These are phyloP conservation scores for Dasyprocta punctata DNA, from an alignment of 2,113 vertebrate genomes.

Conservation along the genomic window DNA sequence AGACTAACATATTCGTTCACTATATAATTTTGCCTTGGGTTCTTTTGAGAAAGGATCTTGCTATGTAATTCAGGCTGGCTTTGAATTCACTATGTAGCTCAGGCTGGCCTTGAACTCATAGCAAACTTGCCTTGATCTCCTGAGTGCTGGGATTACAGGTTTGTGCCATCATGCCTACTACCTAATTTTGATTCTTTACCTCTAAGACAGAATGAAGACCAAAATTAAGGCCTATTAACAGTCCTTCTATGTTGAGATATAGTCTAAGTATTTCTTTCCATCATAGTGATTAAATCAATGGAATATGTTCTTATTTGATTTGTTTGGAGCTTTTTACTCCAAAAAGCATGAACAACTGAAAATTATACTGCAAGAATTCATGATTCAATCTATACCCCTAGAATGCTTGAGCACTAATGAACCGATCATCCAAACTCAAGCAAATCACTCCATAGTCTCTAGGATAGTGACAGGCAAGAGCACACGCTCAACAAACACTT, in stretches of 20 bases:
- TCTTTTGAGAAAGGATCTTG: neutral
- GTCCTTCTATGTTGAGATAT: neutral
- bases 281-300: neutral
- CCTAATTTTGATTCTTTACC: neutral
- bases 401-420: neutral
- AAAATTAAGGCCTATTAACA: neutral
- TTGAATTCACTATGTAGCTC: too few species aligned
- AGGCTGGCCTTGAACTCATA: neutral
- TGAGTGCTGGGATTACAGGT: neutral
- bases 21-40: neutral
- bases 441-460: neutral
- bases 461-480: neutral
- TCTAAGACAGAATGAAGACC: constrained; percentile 5
- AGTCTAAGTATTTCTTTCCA: neutral
- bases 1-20: neutral
- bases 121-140: neutral
- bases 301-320: neutral
- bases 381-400: neutral
- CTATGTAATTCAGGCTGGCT: neutral
- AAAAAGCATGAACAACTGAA: neutral
- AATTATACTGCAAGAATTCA: neutral
- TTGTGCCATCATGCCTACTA: neutral
- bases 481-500: neutral
- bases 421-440: neutral
- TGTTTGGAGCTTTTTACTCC: neutral